phyloP scores from a whole-genome alignment of 2,113 vertebrate species.

The Callocephalon fimbriatum region DNA sequence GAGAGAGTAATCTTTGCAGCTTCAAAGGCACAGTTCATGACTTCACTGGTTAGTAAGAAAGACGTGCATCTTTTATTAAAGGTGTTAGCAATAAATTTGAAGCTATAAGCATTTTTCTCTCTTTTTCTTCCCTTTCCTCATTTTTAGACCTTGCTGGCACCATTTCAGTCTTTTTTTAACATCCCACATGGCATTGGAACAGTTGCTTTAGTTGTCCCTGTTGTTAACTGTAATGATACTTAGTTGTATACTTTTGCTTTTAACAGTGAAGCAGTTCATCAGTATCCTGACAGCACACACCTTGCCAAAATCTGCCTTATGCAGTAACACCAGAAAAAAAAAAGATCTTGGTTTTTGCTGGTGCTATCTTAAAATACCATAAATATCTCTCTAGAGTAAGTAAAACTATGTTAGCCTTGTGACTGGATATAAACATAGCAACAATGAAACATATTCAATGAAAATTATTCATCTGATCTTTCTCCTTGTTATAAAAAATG shows the following conservation, averaged over 20 bases:
- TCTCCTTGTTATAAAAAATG: background rate
- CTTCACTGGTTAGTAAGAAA: constrained; percentile 58
- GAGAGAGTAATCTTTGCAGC: constrained; percentile 64
- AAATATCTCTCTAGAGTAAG: background rate
- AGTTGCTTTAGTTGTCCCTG: background rate
- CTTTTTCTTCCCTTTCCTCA: background rate
- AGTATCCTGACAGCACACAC: background rate
- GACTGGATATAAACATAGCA: background rate
- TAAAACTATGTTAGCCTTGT: background rate
- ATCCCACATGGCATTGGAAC: background rate
- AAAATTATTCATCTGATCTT: background rate
- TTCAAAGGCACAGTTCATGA: constrained; percentile 72
- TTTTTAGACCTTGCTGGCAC: background rate
- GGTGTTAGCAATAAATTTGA: constrained; percentile 52
- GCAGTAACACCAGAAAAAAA: background rate
- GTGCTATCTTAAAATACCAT: background rate
- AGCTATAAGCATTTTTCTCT: constrained; percentile 23
- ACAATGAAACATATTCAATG: background rate
- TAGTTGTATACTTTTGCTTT: background rate
- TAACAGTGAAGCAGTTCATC: background rate
- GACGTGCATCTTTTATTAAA: constrained; percentile 69
- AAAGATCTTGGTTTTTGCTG: background rate
- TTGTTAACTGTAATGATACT: background rate
- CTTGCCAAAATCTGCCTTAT: background rate
- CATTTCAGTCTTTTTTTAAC: background rate